Percentiles rank a stretch among this genome's conserved stretches.
These are phyloP conservation scores for Chromis chromis DNA, from an alignment of 2,797 vertebrate genomes.

Conservation along the genomic window DNA sequence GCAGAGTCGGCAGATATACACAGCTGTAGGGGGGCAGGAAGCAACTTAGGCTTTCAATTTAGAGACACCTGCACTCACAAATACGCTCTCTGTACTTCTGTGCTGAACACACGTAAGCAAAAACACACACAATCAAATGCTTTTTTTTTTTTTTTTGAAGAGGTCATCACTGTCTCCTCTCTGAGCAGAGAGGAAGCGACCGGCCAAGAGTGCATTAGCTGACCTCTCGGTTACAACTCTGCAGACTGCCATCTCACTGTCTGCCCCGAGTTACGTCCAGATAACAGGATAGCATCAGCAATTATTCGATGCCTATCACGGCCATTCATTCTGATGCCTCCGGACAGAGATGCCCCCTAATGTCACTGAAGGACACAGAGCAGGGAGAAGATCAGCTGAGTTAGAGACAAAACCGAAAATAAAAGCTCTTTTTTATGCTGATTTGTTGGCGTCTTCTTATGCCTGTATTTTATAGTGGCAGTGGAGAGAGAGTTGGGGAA, in stretches of 20 bases:
- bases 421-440: background rate
- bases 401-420: background rate
- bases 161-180: constrained; percentile 42
- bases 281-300: constrained; percentile 80
- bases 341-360: constrained; percentile 67
- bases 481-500: too few species aligned
- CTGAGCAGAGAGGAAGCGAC: constrained; percentile 27
- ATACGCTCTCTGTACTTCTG: constrained; percentile 5
- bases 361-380: constrained; percentile 54
- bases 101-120: constrained; percentile 29
- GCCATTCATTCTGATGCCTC: constrained; percentile 58
- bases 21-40: constrained; percentile 23
- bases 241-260: constrained; percentile 47
- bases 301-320: constrained; percentile 71
- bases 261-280: constrained; percentile 41
- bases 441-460: too few species aligned
- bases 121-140: constrained; percentile 48
- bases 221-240: constrained; percentile 60
- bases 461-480: too few species aligned
- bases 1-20: constrained; percentile 60
- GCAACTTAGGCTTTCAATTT: constrained; percentile 41
- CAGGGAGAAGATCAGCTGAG: constrained; percentile 3
- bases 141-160: constrained; percentile 2
- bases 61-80: constrained; percentile 51
- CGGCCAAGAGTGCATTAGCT: constrained; percentile 63